Conservation (phyloP, 1,140 invertebrate genomes). For the Drosophila repletoides region DNA sequence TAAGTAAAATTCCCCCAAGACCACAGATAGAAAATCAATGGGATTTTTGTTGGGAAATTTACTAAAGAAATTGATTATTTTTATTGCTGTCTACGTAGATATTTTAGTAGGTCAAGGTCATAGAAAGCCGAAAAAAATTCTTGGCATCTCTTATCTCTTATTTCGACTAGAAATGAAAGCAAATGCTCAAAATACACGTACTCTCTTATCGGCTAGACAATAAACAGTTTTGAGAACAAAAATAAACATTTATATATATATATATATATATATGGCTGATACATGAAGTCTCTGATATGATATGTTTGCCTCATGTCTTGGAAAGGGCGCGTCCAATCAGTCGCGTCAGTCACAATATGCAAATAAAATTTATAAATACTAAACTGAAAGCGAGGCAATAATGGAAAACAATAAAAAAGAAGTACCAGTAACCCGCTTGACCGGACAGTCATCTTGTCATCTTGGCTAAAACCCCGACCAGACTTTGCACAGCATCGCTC, state of each 20-base stretch:
- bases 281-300: no score
- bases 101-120: conserved; percentile 40
- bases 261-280: not conserved
- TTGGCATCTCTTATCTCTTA: not conserved
- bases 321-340: conserved; percentile 11
- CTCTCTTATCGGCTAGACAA: conserved; percentile 2
- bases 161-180: not conserved
- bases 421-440: conserved; percentile 46
- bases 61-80: no score
- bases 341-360: conserved; percentile 41
- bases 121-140: conserved; percentile 4
- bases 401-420: conserved; percentile 21
- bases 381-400: conserved; percentile 43
- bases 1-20: not conserved
- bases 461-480: conserved; percentile 19
- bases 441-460: conserved; percentile 58
- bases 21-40: not conserved
- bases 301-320: no score
- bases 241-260: not conserved
- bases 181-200: not conserved
- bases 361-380: conserved; percentile 65
- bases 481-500: conserved; percentile 8
- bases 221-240: not conserved
- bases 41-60: no score
- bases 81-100: not conserved